These are phyloP conservation scores for Eristalinus sepulchralis DNA, from an alignment of 2,888 invertebrate genomes.

Conservation along the genomic window DNA sequence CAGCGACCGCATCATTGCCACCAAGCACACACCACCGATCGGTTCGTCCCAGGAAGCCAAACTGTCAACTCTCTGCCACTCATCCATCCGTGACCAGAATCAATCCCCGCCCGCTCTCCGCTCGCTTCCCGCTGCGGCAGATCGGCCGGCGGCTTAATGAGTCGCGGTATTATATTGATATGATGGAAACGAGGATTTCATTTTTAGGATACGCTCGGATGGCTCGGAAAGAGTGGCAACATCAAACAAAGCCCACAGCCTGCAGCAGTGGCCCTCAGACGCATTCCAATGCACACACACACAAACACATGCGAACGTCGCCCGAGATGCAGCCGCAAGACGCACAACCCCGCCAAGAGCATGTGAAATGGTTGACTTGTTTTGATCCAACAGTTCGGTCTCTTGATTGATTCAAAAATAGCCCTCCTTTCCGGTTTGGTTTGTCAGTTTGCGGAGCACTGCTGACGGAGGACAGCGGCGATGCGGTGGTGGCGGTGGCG, in stretches of 20 bases:
- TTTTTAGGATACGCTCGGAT: slow-evolving; percentile 65
- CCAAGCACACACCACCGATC: neutral
- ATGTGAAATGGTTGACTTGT: slow-evolving; percentile 67
- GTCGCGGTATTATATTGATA: slow-evolving; percentile 61
- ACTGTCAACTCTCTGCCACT: slow-evolving; percentile 11
- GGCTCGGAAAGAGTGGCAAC: slow-evolving; percentile 57
- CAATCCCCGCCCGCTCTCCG: neutral
- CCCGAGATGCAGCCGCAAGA: slow-evolving; percentile 2
- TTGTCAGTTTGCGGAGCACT: slow-evolving; percentile 25
- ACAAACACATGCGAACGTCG: neutral
- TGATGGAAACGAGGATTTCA: slow-evolving; percentile 66
- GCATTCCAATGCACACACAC: slow-evolving; percentile 16
- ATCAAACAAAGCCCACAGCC: slow-evolving; percentile 53
- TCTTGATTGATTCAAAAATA: slow-evolving; percentile 70
- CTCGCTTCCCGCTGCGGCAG: slow-evolving; percentile 29
- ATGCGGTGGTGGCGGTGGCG: neutral
- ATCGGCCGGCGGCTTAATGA: slow-evolving; percentile 39
- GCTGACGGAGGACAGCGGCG: neutral
- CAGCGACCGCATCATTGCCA: neutral
- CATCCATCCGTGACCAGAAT: slow-evolving; percentile 51
- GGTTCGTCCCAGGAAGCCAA: slow-evolving; percentile 19
- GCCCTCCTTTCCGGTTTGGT: slow-evolving; percentile 64
- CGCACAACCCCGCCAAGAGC: slow-evolving; percentile 14
- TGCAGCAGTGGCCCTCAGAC: slow-evolving; percentile 27
- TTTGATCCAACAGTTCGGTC: slow-evolving; percentile 66